A percentile compares a stretch with the other conserved stretches of the same genome.
phyloP scores from a whole-genome alignment of 2,888 invertebrate species.

The Latheticus oryzae region DNA sequence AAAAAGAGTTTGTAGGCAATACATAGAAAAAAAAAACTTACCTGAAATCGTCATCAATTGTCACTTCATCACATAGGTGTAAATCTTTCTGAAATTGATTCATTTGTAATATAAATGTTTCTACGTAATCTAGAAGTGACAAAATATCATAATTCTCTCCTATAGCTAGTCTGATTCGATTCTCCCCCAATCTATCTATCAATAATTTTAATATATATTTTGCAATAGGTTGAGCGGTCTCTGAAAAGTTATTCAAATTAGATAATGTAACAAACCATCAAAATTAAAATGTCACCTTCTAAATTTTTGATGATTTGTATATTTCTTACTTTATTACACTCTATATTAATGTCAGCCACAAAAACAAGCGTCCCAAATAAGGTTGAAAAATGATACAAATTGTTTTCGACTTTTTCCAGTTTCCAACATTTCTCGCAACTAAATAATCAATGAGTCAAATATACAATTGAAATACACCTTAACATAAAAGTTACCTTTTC shows the following conservation, averaged over 20 bases:
- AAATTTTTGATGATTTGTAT: conserved; percentile 1
- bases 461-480: background rate
- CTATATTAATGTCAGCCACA: background rate
- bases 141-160: conserved; percentile 18
- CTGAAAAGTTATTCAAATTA: conserved; percentile 1
- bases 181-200: conserved; percentile 1
- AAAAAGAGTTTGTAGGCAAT: background rate
- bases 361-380: conserved; percentile 10
- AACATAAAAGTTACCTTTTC: background rate
- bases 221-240: conserved; percentile 1
- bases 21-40: conserved; percentile 6
- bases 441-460: background rate
- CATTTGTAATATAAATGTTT: conserved; percentile 13
- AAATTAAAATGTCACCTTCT: conserved; percentile 1
- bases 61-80: background rate
- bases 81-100: background rate
- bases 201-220: conserved; percentile 5
- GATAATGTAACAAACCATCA: background rate
- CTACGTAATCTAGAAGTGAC: conserved; percentile 22
- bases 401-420: background rate
- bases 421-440: conserved; percentile 19
- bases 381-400: conserved; percentile 11
- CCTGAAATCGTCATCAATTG: conserved; percentile 17
- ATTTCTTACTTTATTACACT: background rate
- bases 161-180: conserved; percentile 10